These are phyloP conservation scores for Gallinago media DNA, from an alignment of 2,113 vertebrate species.

Conservation along the genomic window DNA sequence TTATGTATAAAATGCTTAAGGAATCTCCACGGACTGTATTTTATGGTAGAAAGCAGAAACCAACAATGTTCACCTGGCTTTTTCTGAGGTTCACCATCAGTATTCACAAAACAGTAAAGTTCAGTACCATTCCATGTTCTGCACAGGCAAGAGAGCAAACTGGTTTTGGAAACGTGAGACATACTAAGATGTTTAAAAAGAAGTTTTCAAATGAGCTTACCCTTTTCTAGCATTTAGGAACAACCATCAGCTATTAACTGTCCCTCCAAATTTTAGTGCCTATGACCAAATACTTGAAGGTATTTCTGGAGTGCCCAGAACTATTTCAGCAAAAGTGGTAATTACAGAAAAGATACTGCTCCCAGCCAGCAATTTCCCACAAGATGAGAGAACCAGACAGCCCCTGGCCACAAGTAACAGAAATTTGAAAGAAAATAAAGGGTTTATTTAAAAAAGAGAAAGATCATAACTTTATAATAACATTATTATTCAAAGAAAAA, in stretches of 20 bases:
- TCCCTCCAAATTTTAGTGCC: conserved; percentile 12
- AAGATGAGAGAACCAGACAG: conserved; percentile 67
- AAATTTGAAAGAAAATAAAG: conserved; percentile 63
- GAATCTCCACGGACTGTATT: accelerated
- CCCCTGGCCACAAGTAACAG: conserved; percentile 53
- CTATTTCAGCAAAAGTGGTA: conserved; percentile 46
- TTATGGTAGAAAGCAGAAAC: neutral
- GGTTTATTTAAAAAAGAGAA: conserved; percentile 46
- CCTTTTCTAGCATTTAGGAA: neutral
- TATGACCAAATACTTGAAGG: conserved; percentile 60
- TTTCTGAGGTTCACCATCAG: neutral
- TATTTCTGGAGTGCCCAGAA: conserved; percentile 63
- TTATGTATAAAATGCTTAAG: neutral
- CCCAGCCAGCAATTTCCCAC: conserved; percentile 60
- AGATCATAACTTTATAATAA: conserved; percentile 51
- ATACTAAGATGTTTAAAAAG: neutral
- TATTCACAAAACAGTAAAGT: neutral
- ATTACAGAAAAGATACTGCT: conserved; percentile 48
- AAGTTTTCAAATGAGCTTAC: neutral
- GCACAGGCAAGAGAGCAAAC: neutral
- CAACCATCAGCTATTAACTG: conserved; percentile 15
- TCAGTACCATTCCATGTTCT: neutral
- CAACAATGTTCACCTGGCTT: neutral
- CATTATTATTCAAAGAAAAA: conserved; percentile 66
- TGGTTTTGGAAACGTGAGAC: neutral